phyloP scores from a whole-genome alignment of 2,888 invertebrate species.

The Bruchidius siliquastri region DNA sequence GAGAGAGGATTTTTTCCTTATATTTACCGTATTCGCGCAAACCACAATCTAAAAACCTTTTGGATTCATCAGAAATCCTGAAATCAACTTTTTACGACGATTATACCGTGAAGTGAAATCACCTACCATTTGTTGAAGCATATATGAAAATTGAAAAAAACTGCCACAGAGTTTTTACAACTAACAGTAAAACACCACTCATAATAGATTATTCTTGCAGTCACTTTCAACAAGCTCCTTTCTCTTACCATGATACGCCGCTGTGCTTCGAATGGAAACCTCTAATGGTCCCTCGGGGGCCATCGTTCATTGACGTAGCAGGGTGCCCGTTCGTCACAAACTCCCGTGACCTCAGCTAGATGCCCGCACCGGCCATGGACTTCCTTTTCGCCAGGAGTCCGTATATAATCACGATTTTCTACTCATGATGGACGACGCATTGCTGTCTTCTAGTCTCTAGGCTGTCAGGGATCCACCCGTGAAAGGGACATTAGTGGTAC shows the following conservation, averaged over 20 bases:
- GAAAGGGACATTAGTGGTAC: slow-evolving; percentile 3
- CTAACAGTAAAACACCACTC: too few species aligned
- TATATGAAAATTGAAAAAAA: too few species aligned
- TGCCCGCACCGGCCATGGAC: not conserved
- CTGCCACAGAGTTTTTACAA: too few species aligned
- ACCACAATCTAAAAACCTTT: too few species aligned
- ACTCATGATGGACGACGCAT: slow-evolving; percentile 10
- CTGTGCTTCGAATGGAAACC: not conserved
- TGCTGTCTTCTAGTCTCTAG: not conserved
- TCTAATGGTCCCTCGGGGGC: slow-evolving; percentile 27
- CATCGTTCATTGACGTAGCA: slow-evolving; percentile 27
- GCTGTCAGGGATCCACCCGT: slow-evolving; percentile 1
- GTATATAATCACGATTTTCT: slow-evolving; percentile 9
- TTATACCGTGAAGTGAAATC: too few species aligned
- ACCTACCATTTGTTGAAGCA: too few species aligned
- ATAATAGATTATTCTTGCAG: too few species aligned
- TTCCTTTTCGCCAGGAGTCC: slow-evolving; percentile 6
- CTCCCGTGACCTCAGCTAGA: not conserved
- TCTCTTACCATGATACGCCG: not conserved
- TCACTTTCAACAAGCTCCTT: too few species aligned
- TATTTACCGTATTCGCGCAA: too few species aligned
- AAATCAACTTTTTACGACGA: too few species aligned
- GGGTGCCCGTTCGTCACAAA: not conserved
- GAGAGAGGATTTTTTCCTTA: too few species aligned
- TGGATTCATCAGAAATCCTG: too few species aligned